Evolutionary conservation across 2,113 vertebrate genomes (phyloP).

Genomic region (Baryphthengus martii): DNA sequence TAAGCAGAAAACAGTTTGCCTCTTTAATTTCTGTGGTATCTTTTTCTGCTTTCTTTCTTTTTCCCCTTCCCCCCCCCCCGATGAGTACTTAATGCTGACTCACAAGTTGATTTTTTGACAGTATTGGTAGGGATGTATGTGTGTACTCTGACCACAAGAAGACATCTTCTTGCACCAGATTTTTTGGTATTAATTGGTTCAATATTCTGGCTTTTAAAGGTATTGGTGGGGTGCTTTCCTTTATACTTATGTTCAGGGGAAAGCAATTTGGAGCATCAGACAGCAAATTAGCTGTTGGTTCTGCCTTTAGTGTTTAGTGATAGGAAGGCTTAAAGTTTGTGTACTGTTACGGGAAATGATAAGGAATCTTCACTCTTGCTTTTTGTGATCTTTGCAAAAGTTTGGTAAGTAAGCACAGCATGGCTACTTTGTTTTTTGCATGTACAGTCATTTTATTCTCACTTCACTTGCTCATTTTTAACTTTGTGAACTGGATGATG

Average conservation of each 20-base stretch:
- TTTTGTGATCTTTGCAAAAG: background rate
- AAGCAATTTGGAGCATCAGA: background rate
- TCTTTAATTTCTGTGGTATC: background rate
- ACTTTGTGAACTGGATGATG: background rate
- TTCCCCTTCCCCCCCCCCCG: background rate
- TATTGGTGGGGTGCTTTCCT: background rate
- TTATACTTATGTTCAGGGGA: background rate
- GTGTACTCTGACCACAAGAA: background rate
- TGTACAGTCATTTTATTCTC: background rate
- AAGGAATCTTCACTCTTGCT: background rate
- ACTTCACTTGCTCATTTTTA: background rate
- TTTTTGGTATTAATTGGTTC: background rate
- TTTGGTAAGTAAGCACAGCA: background rate
- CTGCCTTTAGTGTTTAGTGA: background rate
- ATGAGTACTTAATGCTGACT: background rate
- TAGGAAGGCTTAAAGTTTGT: background rate
- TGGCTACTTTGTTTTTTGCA: background rate
- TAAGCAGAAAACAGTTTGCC: background rate
- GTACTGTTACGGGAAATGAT: background rate
- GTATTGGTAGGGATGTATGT: background rate
- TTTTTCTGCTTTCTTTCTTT: background rate
- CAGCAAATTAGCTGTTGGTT: background rate
- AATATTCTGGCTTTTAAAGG: background rate
- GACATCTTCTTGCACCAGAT: background rate
- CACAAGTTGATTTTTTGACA: background rate